Evolutionary conservation across 2,888 invertebrate species (phyloP).

Genomic region (Plutella xylostella): DNA sequence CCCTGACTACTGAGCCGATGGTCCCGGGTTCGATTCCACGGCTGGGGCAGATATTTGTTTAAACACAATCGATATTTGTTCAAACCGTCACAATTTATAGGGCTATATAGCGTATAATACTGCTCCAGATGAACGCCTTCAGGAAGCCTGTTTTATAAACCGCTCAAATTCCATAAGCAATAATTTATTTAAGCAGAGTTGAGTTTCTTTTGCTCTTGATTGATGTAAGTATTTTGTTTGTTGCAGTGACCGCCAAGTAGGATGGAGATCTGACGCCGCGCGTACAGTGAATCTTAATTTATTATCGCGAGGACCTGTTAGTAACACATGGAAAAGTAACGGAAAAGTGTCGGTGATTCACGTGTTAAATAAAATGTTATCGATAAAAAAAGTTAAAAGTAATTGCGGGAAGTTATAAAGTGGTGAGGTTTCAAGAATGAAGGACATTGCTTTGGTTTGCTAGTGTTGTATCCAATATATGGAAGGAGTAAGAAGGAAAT

Average conservation of each 20-base stretch:
- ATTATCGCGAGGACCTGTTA: conserved; percentile 59
- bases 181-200: too few relatives aligned
- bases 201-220: not conserved
- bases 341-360: conserved; percentile 58
- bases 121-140: too few relatives aligned
- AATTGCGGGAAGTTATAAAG: conserved; percentile 45
- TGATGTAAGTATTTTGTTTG: not conserved
- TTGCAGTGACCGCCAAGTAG: conserved; percentile 5
- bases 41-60: too few relatives aligned
- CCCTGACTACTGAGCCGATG: too few relatives aligned
- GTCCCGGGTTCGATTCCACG: too few relatives aligned
- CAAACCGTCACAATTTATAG: too few relatives aligned
- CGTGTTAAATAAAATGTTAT: conserved; percentile 51
- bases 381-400: conserved; percentile 1
- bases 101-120: too few relatives aligned
- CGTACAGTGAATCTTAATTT: conserved; percentile 62
- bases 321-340: conserved; percentile 56
- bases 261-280: conserved; percentile 30
- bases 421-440: conserved; percentile 38
- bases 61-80: too few relatives aligned
- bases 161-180: too few relatives aligned
- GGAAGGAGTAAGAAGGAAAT: conserved; percentile 56
- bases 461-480: conserved; percentile 67
- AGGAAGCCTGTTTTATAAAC: too few relatives aligned
- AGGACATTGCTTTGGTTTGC: conserved; percentile 63